Evolutionary conservation across 2,113 vertebrate genomes (phyloP).

Genomic region (Clinocottus analis): DNA sequence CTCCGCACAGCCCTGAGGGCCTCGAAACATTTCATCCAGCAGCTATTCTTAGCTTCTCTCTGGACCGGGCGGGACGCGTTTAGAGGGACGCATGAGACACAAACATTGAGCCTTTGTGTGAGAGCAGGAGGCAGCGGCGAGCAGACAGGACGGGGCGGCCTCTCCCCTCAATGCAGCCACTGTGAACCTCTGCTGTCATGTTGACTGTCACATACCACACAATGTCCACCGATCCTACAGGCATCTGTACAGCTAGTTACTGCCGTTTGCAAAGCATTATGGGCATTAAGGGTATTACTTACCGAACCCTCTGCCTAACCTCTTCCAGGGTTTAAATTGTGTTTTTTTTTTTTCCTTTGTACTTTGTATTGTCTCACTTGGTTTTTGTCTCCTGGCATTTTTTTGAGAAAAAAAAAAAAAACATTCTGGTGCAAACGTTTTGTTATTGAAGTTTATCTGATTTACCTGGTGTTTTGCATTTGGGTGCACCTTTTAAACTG

Average conservation of each 20-base stretch:
- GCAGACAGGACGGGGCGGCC: slow-evolving; percentile 34
- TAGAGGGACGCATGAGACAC: slow-evolving; percentile 48
- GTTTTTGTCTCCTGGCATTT: background rate
- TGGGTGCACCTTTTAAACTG: background rate
- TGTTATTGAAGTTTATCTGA: too few species aligned
- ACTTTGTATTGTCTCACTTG: background rate
- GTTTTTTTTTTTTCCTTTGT: background rate
- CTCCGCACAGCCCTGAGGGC: slow-evolving; percentile 28
- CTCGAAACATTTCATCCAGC: slow-evolving; percentile 54
- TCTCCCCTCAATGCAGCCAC: slow-evolving; percentile 21
- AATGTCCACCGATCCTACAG: background rate
- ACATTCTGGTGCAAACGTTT: too few species aligned
- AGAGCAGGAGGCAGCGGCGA: slow-evolving; percentile 32
- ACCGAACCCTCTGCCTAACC: too few species aligned
- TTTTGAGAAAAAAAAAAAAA: too few species aligned
- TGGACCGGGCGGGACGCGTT: slow-evolving; percentile 43
- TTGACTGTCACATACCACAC: background rate
- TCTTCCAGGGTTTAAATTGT: background rate
- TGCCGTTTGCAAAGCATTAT: background rate
- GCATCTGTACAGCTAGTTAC: background rate
- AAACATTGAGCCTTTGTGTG: slow-evolving; percentile 58
- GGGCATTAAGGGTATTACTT: too few species aligned
- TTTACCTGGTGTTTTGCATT: too few species aligned
- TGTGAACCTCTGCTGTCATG: background rate
- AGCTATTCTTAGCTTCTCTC: slow-evolving; percentile 61